Evolutionary conservation across 1,140 invertebrate genomes (phyloP).

Genomic region (Aphis craccivora): DNA sequence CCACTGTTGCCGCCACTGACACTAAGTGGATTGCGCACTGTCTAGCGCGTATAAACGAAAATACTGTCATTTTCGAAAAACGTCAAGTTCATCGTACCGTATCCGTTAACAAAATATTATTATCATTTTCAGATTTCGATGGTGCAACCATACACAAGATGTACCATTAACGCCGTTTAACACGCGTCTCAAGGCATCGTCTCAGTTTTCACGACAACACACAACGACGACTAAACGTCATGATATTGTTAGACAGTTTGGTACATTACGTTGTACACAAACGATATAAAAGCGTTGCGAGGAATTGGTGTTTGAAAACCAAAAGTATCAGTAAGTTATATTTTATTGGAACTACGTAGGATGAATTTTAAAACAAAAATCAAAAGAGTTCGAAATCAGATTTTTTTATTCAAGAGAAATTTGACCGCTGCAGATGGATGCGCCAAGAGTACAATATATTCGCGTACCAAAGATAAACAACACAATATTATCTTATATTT

Average conservation of each 20-base stretch:
- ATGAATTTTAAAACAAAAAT: background rate
- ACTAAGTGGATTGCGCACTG: background rate
- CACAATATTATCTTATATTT: background rate
- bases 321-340: background rate
- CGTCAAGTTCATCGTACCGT: background rate
- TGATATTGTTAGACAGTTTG: background rate
- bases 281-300: background rate
- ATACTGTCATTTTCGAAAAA: background rate
- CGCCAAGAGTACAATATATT: background rate
- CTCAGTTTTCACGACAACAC: background rate
- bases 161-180: background rate
- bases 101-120: background rate
- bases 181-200: background rate
- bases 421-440: background rate
- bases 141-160: background rate
- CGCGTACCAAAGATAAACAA: background rate
- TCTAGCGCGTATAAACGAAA: background rate
- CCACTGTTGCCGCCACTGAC: background rate
- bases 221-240: background rate
- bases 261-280: too few species aligned
- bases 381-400: background rate
- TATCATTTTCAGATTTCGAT: background rate
- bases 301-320: background rate
- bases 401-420: background rate
- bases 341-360: too few species aligned